Conservation (phyloP, 2,888 invertebrate genomes). For the Drosophila demipolita region DNA sequence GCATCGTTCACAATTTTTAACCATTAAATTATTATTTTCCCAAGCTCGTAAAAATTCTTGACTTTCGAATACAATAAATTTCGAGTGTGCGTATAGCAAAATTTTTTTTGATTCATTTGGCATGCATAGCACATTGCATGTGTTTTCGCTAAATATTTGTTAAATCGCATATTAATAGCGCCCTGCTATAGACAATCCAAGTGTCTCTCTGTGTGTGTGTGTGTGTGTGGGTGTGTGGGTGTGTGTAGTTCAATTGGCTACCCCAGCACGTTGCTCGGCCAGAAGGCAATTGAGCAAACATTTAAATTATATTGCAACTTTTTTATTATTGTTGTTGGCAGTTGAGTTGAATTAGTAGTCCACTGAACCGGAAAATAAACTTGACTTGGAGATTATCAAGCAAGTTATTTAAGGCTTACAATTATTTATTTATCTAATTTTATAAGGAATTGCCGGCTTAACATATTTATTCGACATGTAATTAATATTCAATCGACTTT, state of each 20-base stretch:
- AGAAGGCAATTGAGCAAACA: conserved; percentile 2
- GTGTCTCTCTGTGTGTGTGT: conserved; percentile 5
- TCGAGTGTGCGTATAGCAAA: conserved; percentile 39
- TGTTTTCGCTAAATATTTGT: conserved; percentile 83
- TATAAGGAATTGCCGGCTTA: not conserved
- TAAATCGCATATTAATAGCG: conserved; percentile 84
- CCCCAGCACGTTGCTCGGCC: conserved; percentile 13
- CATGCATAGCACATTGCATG: conserved; percentile 67
- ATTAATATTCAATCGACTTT: conserved; percentile 1
- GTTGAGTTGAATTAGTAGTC: conserved; percentile 1
- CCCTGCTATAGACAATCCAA: conserved; percentile 69
- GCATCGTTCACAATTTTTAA: conserved; percentile 54
- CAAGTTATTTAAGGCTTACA: not conserved
- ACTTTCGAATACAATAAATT: conserved; percentile 74
- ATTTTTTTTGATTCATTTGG: conserved; percentile 60
- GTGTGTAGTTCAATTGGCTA: conserved; percentile 25
- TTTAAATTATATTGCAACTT: conserved; percentile 29
- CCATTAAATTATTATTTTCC: conserved; percentile 81
- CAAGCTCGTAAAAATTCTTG: conserved; percentile 80
- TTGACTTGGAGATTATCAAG: too few relatives aligned
- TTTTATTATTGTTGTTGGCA: not conserved
- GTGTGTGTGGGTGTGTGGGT: conserved; percentile 12
- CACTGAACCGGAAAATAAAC: conserved; percentile 38
- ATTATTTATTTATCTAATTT: not conserved
- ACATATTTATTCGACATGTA: not conserved